Percentiles rank a stretch among this genome's conserved stretches.
Conservation (phyloP, 2,113 vertebrate genomes). For the Muntiacus muntjak region DNA sequence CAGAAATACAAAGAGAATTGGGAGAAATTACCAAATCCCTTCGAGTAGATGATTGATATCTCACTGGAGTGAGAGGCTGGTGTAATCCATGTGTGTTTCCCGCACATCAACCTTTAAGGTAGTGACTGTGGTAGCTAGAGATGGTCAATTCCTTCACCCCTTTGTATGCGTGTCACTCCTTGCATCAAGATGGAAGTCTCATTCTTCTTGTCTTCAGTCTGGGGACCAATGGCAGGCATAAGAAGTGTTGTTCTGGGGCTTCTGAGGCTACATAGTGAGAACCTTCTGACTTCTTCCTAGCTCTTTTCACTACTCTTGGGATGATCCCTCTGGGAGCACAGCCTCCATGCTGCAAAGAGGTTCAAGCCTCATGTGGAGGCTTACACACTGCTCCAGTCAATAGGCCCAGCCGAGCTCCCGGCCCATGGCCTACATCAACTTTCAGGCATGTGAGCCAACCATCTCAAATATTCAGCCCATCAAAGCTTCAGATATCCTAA, state of each 20-base stretch:
- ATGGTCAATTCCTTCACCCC: neutral
- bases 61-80: neutral
- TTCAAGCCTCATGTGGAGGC: neutral
- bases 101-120: neutral
- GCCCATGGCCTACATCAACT: too few species aligned
- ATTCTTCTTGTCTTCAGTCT: neutral
- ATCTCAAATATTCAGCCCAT: neutral
- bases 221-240: neutral
- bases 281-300: neutral
- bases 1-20: neutral
- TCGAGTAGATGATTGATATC: neutral
- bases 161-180: accelerated
- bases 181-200: too few species aligned
- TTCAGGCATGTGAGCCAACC: too few species aligned
- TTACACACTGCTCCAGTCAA: neutral
- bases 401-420: neutral
- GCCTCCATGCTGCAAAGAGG: neutral
- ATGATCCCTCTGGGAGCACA: neutral
- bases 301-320: neutral
- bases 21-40: neutral
- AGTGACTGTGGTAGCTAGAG: neutral
- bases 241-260: neutral
- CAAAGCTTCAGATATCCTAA: neutral
- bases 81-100: neutral
- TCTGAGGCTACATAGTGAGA: neutral